Percentiles rank a stretch among this genome's conserved stretches.
Evolutionary conservation across 2,888 invertebrate genomes (phyloP).

Genomic region (Catocala sponsa): DNA sequence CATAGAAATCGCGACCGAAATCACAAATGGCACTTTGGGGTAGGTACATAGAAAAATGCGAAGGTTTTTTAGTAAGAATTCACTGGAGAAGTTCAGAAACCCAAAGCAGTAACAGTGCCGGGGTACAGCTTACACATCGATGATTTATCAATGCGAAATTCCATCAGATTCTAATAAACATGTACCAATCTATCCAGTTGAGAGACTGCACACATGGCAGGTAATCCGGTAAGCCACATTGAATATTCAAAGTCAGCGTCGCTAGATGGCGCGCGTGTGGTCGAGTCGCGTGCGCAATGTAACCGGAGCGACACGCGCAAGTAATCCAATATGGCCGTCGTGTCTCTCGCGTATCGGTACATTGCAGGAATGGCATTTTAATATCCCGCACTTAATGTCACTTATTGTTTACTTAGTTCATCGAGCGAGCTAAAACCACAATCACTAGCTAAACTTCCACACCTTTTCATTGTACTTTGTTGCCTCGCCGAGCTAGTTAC

Average conservation of each 20-base stretch:
- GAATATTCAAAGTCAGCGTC: conserved; percentile 63
- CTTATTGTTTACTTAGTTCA: conserved; percentile 84
- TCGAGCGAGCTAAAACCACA: conserved; percentile 72
- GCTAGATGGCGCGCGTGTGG: conserved; percentile 86
- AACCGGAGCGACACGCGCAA: conserved; percentile 86
- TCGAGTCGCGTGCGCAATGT: conserved; percentile 85
- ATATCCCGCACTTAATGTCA: conserved; percentile 81
- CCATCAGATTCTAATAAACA: conserved; percentile 22
- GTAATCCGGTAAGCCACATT: conserved; percentile 65
- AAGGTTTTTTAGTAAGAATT: no score
- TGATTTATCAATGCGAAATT: neutral
- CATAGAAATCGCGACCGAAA: no score
- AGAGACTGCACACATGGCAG: conserved; percentile 50
- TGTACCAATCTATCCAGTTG: conserved; percentile 50
- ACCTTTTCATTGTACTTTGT: neutral
- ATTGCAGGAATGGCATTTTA: conserved; percentile 85
- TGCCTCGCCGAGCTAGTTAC: conserved; percentile 17
- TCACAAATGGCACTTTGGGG: no score
- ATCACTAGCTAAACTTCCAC: conserved; percentile 31
- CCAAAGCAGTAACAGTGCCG: no score
- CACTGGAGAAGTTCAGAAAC: no score
- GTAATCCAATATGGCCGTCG: conserved; percentile 86
- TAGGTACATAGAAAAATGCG: no score
- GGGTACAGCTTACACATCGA: neutral
- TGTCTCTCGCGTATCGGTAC: conserved; percentile 81